phyloP scores from a whole-genome alignment of 2,797 vertebrate species.

The Thalassophryne amazonica region DNA sequence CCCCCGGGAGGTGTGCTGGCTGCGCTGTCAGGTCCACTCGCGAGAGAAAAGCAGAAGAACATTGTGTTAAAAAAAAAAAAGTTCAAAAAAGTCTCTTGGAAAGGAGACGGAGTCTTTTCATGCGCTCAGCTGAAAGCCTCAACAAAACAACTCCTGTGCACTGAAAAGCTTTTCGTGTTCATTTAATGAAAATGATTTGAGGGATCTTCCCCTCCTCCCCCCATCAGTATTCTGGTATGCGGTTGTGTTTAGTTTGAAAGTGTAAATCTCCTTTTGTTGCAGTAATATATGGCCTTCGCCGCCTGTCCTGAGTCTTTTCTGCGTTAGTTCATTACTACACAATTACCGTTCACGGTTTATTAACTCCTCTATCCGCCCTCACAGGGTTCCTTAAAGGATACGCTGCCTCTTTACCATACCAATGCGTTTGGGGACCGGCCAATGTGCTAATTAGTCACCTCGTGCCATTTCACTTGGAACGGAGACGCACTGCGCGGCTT shows the following conservation, averaged over 20 bases:
- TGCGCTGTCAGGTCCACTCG: too few relatives aligned
- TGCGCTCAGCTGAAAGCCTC: conserved; percentile 79
- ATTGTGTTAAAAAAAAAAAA: too few relatives aligned
- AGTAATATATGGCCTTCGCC: conserved; percentile 98
- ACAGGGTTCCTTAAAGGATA: conserved; percentile 81
- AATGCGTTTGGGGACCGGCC: conserved; percentile 87
- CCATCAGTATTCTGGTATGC: conserved; percentile 95
- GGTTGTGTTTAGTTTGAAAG: conserved; percentile 98
- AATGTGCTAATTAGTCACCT: conserved; percentile 97
- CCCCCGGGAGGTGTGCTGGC: too few relatives aligned
- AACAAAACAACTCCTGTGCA: conserved; percentile 92
- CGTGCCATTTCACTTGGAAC: conserved; percentile 86
- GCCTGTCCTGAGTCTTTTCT: conserved; percentile 97
- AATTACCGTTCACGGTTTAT: conserved; percentile 99
- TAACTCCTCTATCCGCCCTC: conserved; percentile 94
- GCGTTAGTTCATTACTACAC: conserved; percentile 99
- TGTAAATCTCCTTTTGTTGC: conserved; percentile 98
- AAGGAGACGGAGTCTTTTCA: conserved; percentile 91
- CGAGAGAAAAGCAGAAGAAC: too few relatives aligned
- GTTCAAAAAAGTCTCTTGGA: too few relatives aligned
- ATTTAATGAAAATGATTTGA: conserved; percentile 96
- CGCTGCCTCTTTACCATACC: conserved; percentile 90
- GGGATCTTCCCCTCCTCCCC: conserved; percentile 58
- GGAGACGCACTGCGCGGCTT: conserved; percentile 69
- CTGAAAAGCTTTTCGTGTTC: conserved; percentile 96